A percentile compares a stretch with the other conserved stretches of the same genome.
phyloP scores from a whole-genome alignment of 2,797 vertebrate genomes.

The Eulemur albifrons region DNA sequence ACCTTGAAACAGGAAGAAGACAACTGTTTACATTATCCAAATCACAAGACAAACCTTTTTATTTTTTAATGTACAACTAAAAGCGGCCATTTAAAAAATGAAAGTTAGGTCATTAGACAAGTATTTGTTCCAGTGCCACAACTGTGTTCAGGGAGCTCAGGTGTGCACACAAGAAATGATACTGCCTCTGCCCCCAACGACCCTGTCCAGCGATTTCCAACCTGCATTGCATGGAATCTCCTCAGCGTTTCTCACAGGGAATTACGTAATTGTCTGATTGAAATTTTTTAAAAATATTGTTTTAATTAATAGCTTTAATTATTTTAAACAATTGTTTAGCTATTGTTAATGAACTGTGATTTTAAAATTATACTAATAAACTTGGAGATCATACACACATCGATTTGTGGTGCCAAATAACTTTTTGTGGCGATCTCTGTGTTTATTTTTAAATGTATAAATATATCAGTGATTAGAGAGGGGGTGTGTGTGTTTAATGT shows the following conservation, averaged over 20 bases:
- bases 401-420: not conserved
- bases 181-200: not conserved
- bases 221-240: not conserved
- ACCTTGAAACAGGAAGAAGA: not conserved
- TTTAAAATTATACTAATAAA: not conserved
- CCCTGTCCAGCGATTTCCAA: not conserved
- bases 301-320: not conserved
- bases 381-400: not conserved
- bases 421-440: not conserved
- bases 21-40: not conserved
- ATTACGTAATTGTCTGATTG: not conserved
- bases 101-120: not conserved
- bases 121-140: not conserved
- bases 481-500: not conserved
- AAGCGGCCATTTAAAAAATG: not conserved
- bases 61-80: not conserved
- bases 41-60: not conserved
- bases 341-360: not conserved
- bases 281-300: not conserved
- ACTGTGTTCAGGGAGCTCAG: not conserved
- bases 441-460: conserved; percentile 10
- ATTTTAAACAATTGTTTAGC: not conserved
- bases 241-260: not conserved
- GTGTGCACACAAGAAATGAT: not conserved
- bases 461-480: not conserved